Evolutionary conservation across 1,140 invertebrate genomes (phyloP), one percentile per base, ranked within the genome.

Genomic region (Homarus americanus): DNA sequence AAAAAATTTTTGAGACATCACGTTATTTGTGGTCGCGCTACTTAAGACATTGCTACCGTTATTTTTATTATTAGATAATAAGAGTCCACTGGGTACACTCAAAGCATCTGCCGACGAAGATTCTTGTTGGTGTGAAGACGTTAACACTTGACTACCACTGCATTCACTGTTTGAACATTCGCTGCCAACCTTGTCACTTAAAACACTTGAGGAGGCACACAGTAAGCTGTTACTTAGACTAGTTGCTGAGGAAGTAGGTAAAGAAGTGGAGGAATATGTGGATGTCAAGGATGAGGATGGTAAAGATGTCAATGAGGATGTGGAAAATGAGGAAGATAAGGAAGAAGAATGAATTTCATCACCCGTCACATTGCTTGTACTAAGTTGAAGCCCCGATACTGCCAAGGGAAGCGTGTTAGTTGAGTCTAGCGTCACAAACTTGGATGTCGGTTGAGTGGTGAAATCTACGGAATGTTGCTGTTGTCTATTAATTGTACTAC

Each of bases 211-310:
- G 83, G 89, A 91, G 89, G 89, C 89, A 91, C 89, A 91, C 89
- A 49, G 73, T 91, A 91, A 85, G 83, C 89, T 91, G 82, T 91
- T 91, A 91, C 89, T 91, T 91, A 91, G 89, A 91, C 89, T 91
- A 91, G 89, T 91, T 86, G 83, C 89, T 91, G 83, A 80, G 75
- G 89, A 91, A 72, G 63, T 79, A 44, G 89, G 69, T 79, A 82
- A 85, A n/a, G 89, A 85, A 20, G 41, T 72, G 76, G 82, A 79
- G 34, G 83, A 85, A 17, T 82, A 85, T 69, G 75, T 69, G n/a
- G 83, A 69, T 34, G 82, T 44, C 28, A 58, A 79, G 73, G 82
- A 85, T 75, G 82, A 91, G 63, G 83, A 85, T 66, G 89, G 63
- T 63, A 44, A 75, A 41, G 88, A 76, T 36, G 82, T 53, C 49